A percentile compares a stretch with the other conserved stretches of the same genome.
These are phyloP conservation scores for Sussaba pulchella DNA, from an alignment of 2,888 invertebrate genomes.

Conservation along the genomic window DNA sequence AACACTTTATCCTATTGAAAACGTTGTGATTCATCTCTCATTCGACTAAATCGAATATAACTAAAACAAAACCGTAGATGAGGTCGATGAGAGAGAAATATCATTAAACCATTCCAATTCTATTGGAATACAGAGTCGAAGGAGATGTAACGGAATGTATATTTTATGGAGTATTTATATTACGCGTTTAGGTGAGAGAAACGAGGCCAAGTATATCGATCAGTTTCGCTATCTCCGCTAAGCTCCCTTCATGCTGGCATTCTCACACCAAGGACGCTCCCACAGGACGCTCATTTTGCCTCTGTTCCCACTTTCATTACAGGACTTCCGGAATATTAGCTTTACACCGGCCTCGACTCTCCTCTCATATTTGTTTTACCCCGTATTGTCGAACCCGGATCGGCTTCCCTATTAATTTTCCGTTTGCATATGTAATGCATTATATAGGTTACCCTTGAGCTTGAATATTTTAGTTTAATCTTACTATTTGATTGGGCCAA, in stretches of 20 bases:
- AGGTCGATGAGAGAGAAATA: neutral
- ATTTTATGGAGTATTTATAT: constrained; percentile 22
- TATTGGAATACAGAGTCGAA: too few relatives aligned
- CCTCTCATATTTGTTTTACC: neutral
- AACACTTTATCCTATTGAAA: too few relatives aligned
- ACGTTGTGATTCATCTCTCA: neutral
- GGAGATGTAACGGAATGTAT: neutral
- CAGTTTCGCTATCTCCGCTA: constrained; percentile 15
- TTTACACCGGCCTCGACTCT: neutral
- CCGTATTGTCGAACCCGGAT: too few relatives aligned
- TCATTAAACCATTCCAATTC: constrained; percentile 12
- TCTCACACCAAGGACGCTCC: neutral
- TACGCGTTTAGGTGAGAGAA: neutral
- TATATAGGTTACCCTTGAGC: too few relatives aligned
- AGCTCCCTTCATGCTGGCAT: constrained; percentile 15
- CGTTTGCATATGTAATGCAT: too few relatives aligned
- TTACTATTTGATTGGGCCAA: too few relatives aligned
- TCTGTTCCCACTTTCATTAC: neutral
- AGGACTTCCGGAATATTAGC: neutral
- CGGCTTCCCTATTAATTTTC: too few relatives aligned
- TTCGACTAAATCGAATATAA: neutral
- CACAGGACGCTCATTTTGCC: neutral
- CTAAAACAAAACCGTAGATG: neutral
- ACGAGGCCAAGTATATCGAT: constrained; percentile 25
- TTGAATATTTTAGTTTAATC: too few relatives aligned